Base-by-base conservation (phyloP, 1,140 invertebrate genomes). In the Hyposmocoma kahamanoa region DNA sequence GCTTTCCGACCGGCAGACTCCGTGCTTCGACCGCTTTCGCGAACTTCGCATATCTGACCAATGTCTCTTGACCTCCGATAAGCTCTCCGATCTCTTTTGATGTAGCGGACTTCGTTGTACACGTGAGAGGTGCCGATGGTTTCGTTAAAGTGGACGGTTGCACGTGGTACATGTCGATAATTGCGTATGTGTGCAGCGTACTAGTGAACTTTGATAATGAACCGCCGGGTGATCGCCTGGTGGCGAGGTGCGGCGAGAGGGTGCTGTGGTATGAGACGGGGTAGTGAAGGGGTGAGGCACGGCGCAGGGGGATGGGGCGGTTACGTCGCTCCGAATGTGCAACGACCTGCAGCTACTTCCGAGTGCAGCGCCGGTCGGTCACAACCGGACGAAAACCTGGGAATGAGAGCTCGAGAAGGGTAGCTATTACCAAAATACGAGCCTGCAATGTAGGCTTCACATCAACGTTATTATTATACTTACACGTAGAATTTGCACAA, bases 161-260 rank as follows among this genome's bases (percentile, higher is more conserved):
- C n/a, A n/a, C n/a, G n/a, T n/a, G n/a, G n/a, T n/a, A n/a, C n/a
- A n/a, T 6, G 24, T 11, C 11, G 24, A 11, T 26, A 11, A 11
- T 26, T 26, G 22, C 60, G 43, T 52, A 53, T 67, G 68, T 73
- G 71, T 73, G 70, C 59, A 56, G 24, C 67, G 75, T 72, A 74
- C 69, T 73, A 75, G 69, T 82, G 78, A 84, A 84, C 80, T 81
- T 84, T 84, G 77, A 73, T 81, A 84, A 84, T 84, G 80, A 84
- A 84, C 80, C 67, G 59, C 65, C 67, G 62, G 72, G 67, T 68
- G 63, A 68, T 72, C 72, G 74, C 64, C 72, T 67, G 68, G 65
- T 64, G 50, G 44, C 57, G 61, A 62, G 56, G 18, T 18, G 62
- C 59, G 58, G 54, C 60, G 59, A 56, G 54, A 50, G 53, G 38